Evolutionary conservation across 2,797 vertebrate species (phyloP).

Genomic region (Clarias platycephalus): DNA sequence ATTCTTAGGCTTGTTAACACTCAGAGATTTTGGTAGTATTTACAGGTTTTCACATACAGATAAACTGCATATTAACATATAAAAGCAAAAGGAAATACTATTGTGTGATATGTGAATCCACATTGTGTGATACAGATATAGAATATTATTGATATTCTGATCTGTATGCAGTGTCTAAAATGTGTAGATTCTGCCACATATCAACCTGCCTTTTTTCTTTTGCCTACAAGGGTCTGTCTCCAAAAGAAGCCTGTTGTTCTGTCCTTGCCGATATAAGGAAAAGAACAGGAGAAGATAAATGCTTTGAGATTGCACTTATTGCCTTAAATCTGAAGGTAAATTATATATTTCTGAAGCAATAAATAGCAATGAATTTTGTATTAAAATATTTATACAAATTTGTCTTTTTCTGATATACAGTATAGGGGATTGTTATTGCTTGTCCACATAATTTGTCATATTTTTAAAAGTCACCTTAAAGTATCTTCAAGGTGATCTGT

Average conservation of each 20-base stretch:
- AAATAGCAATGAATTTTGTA: no score
- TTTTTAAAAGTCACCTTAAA: neutral
- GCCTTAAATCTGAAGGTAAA: constrained; percentile 62
- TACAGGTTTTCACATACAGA: constrained; percentile 2
- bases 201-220: constrained; percentile 19
- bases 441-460: neutral
- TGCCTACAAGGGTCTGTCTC: constrained; percentile 53
- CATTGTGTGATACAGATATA: no score
- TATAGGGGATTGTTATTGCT: neutral
- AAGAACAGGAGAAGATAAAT: constrained; percentile 47
- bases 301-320: constrained; percentile 63
- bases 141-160: neutral
- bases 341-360: neutral
- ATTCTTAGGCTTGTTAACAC: neutral
- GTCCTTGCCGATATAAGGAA: constrained; percentile 56
- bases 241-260: constrained; percentile 52
- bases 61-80: neutral
- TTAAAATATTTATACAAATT: no score
- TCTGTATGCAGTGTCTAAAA: neutral
- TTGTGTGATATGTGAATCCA: neutral
- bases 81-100: neutral
- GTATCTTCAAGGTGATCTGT: neutral
- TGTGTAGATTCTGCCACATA: neutral
- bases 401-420: neutral
- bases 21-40: neutral